These are phyloP conservation scores for Dermatemys mawii DNA, from an alignment of 2,113 vertebrate genomes.

Conservation along the genomic window DNA sequence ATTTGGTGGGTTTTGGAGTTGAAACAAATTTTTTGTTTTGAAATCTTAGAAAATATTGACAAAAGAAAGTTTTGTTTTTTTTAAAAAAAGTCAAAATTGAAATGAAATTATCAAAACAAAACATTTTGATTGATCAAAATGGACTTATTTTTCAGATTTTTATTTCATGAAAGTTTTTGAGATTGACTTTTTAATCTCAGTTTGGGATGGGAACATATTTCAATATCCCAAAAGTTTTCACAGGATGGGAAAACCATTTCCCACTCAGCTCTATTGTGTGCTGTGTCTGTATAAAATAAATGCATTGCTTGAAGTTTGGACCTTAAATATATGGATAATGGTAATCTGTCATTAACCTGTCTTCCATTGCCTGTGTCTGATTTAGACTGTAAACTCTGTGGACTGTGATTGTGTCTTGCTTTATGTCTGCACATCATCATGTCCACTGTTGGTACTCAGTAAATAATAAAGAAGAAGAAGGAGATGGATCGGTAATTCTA, in stretches of 20 bases:
- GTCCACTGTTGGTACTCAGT: fast-evolving
- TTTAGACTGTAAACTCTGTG: background rate
- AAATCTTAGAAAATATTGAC: background rate
- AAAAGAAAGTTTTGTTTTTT: background rate
- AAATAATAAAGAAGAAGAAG: background rate
- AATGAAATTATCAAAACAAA: background rate
- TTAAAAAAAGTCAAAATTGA: background rate
- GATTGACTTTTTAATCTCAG: background rate
- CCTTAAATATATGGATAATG: background rate
- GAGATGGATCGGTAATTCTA: background rate
- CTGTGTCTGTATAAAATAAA: background rate
- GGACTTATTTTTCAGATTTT: background rate
- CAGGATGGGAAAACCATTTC: no score
- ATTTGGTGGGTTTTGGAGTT: background rate
- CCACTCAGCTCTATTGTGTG: background rate
- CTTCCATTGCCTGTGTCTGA: background rate
- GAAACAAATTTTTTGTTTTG: background rate
- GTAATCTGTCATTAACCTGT: no score
- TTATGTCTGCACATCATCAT: background rate
- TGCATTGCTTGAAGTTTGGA: background rate
- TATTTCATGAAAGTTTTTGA: background rate
- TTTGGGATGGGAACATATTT: background rate
- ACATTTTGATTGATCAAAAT: background rate
- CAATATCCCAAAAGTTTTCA: background rate
- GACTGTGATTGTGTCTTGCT: background rate